Evolutionary conservation across 2,797 vertebrate genomes (phyloP), one percentile per base, ranked within the genome.

Genomic region (Neomorphus geoffroyi): DNA sequence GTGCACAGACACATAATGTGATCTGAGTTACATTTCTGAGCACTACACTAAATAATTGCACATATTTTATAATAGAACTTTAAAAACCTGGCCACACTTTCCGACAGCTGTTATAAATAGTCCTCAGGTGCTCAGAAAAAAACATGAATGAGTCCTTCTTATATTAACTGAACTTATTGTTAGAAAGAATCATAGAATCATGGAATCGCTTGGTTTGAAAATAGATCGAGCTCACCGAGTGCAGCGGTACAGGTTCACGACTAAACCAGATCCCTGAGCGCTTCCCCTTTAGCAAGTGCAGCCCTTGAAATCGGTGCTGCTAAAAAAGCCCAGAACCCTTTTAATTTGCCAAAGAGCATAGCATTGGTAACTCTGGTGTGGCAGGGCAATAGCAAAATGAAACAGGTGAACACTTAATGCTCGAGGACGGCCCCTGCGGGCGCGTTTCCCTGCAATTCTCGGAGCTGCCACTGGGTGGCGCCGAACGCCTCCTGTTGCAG

Each of bases 381-480:
- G 39, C 61, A 73, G 37, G 35, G 65, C 72, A 9, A 11, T 1
- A 19, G 48, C 72, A 50, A 64, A 53, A 71, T 24, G n/a, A 58
- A 37, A n/a, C 1, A 13, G 2, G 3, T 8, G 5, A 43, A 43
- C 62, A 43, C 15, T 84, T 39, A 56, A 37, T n/a, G 53, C 50
- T 26, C 0, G 2, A 21, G 28, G 3, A 5, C 32, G 7, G 2
- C 2, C 6, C 0, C 1, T 10, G 22, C 1, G 5, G 21, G 4
- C 3, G 48, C 11, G 13, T 66, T 78, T 53, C 10, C 13, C n/a
- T 96, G 97, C 94, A 96, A 18, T 97, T 91, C 90, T 46, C 54
- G 2, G 58, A 88, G 57, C 16, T 35, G 86, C 96, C 98, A 95
- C 97, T 90, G 78, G 97, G 79, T 97, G 98, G 98, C 84, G 96